Evolutionary conservation across 2,797 vertebrate genomes (phyloP), one percentile per base, ranked within the genome.

Genomic region (Tenualosa thibaudeaui): DNA sequence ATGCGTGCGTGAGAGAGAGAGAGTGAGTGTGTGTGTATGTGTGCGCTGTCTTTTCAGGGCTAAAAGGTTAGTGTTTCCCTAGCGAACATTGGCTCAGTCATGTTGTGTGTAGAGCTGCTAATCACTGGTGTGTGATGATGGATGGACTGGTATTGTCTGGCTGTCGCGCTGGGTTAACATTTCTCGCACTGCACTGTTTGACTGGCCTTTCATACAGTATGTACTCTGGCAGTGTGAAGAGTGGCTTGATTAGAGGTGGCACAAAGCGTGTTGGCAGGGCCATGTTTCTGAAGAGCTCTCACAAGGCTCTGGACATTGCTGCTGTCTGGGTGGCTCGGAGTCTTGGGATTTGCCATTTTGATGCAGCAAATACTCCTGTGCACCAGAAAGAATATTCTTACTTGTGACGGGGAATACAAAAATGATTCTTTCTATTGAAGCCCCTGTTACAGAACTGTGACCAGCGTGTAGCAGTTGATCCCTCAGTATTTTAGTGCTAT

Each of bases 401-500:
- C 22, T 60, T 60, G 22, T 8, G 37, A 19, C 5, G 37, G 31
- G 37, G 37, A 78, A 78, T 46, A 46, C 22, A 78, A 78, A 78
- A 40, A 43, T 75, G 31, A 37, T 46, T 46, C 19, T 78, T 78
- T 78, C 71, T 46, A 40, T 78, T 46, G 37, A 78, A 78, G 71
- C 43, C 81, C 43, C 81, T 82, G 49, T 56, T 83, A 71, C 46
- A 81, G 82, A 86, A 62, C 82, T 50, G 75, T 81, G 54, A 81
- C 17, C 82, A 93, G 91, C 93, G 91, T 94, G 93, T 92, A 93
- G 92, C 93, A 94, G 94, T 93, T 94, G 93, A 95, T 94, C 94
- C 93, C 93, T 93, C 93, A 92, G 92, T 94, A 94, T 94, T 95
- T 95, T 94, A 94, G 93, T 94, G 93, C 94, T 92, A 95, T 94